A percentile compares a stretch with the other conserved stretches of the same genome.
Conservation (phyloP, 2,888 invertebrate species). For the Euspilapteryx auroguttella region DNA sequence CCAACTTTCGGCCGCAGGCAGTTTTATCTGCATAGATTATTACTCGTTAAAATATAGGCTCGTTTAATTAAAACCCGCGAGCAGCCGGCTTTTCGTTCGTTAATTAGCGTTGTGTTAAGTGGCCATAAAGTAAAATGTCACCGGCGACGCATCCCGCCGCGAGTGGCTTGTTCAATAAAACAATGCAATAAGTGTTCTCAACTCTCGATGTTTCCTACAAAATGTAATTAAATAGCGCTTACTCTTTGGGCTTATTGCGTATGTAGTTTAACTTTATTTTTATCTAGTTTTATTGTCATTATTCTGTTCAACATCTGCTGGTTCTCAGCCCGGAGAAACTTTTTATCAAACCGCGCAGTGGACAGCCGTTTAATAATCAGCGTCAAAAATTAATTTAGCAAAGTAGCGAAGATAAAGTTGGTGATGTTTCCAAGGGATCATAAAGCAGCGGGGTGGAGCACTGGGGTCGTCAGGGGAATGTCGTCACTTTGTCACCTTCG, state of each 20-base stretch:
- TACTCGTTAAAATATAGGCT: constrained; percentile 4
- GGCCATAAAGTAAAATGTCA: background rate
- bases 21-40: background rate
- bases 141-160: background rate
- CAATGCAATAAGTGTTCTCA: too few relatives aligned
- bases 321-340: too few relatives aligned
- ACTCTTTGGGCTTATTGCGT: too few relatives aligned
- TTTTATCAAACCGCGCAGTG: too few relatives aligned
- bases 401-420: background rate
- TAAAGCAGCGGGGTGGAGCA: background rate
- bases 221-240: too few relatives aligned
- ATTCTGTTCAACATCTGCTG: too few relatives aligned
- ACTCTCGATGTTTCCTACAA: too few relatives aligned
- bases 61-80: background rate
- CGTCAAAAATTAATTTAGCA: constrained; percentile 3
- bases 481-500: constrained; percentile 1
- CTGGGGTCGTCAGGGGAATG: background rate
- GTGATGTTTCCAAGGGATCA: background rate
- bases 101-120: background rate
- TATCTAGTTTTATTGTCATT: too few relatives aligned
- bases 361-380: constrained; percentile 3
- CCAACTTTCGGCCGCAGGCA: too few relatives aligned
- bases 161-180: background rate
- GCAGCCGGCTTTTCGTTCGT: background rate
- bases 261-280: too few relatives aligned